phyloP scores from a whole-genome alignment of 2,113 vertebrate genomes.

The Myotis yumanensis region DNA sequence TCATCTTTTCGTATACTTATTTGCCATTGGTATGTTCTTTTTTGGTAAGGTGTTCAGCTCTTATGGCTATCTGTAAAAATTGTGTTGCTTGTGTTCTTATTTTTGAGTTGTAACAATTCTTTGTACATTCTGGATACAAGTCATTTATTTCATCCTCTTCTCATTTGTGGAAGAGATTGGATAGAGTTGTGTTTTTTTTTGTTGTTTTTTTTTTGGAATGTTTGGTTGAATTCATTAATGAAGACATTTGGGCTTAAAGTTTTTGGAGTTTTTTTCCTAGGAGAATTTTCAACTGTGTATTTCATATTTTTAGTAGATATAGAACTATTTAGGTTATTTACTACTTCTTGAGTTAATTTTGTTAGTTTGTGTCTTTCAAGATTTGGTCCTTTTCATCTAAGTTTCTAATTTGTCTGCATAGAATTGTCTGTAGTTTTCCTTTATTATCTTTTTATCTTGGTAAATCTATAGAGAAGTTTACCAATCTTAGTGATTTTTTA shows the following conservation, averaged over 20 bases:
- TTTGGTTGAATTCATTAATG: neutral
- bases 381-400: neutral
- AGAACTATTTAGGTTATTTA: neutral
- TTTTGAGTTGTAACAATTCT: neutral
- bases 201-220: neutral
- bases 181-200: neutral
- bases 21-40: neutral
- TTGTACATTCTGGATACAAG: neutral
- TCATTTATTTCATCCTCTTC: neutral
- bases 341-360: neutral
- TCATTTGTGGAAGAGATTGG: neutral
- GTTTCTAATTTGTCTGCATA: neutral
- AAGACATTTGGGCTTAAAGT: neutral
- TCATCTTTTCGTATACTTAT: neutral
- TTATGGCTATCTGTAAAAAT: neutral
- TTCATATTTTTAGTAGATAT: neutral
- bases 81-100: neutral
- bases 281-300: neutral
- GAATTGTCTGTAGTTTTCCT: neutral
- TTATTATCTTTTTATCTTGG: neutral
- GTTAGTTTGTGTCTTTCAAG: constrained; percentile 13
- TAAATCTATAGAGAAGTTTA: neutral
- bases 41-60: neutral
- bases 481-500: neutral
- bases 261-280: neutral